A percentile compares a stretch with the other conserved stretches of the same genome.
Conservation (phyloP, 2,888 invertebrate species). For the Calameuta filiformis region DNA sequence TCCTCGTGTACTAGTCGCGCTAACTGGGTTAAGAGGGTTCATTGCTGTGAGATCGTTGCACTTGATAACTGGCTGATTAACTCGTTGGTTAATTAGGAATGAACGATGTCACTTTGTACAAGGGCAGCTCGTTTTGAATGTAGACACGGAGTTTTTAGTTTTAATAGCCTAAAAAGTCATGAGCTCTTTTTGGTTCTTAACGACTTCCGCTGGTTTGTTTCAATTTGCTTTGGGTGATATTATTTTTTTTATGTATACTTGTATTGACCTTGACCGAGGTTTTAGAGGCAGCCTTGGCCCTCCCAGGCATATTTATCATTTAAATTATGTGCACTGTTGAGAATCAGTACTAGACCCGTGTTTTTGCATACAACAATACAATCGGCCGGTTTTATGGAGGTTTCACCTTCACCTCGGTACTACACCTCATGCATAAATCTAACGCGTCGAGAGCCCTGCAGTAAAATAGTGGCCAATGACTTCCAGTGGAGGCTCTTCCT, state of each 20-base stretch:
- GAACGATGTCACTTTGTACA: background rate
- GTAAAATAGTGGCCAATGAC: background rate
- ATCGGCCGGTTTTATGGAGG: background rate
- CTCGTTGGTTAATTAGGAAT: background rate
- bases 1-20: background rate
- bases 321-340: background rate
- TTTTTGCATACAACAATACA: background rate
- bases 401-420: background rate
- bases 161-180: background rate
- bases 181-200: background rate
- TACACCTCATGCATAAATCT: background rate
- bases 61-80: background rate
- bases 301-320: background rate
- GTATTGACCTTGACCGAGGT: background rate
- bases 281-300: background rate
- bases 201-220: background rate
- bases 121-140: background rate
- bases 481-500: conserved; percentile 14
- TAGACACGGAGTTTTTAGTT: background rate
- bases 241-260: background rate
- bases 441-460: background rate
- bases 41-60: background rate
- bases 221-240: background rate
- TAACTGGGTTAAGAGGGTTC: background rate
- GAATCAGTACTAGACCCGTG: background rate